Evolutionary conservation across 2,888 invertebrate species (phyloP), one percentile per base, ranked within the genome.

Genomic region (Tetropium fuscum): DNA sequence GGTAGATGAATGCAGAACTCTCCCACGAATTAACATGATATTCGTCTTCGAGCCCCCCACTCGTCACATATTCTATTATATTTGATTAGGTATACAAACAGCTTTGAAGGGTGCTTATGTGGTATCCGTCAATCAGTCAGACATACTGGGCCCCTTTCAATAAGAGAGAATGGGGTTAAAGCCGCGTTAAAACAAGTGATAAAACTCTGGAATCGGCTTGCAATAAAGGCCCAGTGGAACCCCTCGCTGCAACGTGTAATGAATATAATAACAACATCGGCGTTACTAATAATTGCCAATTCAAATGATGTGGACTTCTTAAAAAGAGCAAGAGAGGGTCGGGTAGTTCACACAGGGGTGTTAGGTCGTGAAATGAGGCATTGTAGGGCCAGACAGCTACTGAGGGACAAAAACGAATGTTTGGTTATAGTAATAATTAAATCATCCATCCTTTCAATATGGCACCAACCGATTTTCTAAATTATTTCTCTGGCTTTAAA

Each of bases 191-290:
- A 73, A 72, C 71, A 72, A 72, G 73, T 69, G 71, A 74, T 70
- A 71, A 72, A 71, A 60, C 68, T 53, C 40, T 22, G 56, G 57
- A 54, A 56, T 53, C 36, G 41, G 53, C 48, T 44, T 32, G 56
- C 67, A 60, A 64, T 56, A 55, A 57, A 61, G 51, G 59, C 53
- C 63, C 53, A 34, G 61, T 55, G 58, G 57, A 66, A 60, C 72
- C 69, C 70, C 67, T 66, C 49, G 53, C 53, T 43, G 62, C 56
- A 53, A 64, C 65, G 71, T 74, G 74, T 75, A 75, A 75, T 75
- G 75, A 74, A 74, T 75, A 74, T 74, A 74, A 74, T 74, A 75
- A 75, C 73, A 75, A 73, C 73, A 75, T 70, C 67, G 72, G 64
- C 69, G 70, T 69, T 61, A 64, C 71, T 69, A 69, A 74, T 75